Conservation (phyloP, 2,113 vertebrate species). For the Perca fluviatilis region DNA sequence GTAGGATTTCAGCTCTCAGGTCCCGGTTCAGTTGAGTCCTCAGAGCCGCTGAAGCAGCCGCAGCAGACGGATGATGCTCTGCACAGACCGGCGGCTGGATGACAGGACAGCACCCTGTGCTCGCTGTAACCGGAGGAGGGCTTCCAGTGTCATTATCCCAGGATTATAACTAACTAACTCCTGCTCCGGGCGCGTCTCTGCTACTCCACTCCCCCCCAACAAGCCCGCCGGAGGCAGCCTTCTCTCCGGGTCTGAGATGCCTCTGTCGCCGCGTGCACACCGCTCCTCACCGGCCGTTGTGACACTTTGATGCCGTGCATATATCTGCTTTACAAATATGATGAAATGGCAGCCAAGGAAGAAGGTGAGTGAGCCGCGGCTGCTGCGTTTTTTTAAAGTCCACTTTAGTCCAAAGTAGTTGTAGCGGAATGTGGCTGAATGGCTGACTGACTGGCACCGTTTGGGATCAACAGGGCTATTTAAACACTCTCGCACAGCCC, state of each 20-base stretch:
- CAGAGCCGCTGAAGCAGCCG: slow-evolving; percentile 41
- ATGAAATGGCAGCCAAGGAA: slow-evolving; percentile 99
- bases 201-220: neutral
- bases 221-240: slow-evolving; percentile 34
- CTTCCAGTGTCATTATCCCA: neutral
- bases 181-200: slow-evolving; percentile 70
- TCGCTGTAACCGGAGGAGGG: neutral
- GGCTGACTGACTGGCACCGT: slow-evolving; percentile 30
- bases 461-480: slow-evolving; percentile 46
- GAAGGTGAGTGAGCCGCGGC: slow-evolving; percentile 88
- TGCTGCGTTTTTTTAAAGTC: neutral
- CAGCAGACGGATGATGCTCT: slow-evolving; percentile 49
- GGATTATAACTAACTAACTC: slow-evolving; percentile 68
- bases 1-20: slow-evolving; percentile 37
- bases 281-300: slow-evolving; percentile 53
- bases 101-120: neutral
- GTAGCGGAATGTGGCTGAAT: slow-evolving; percentile 17
- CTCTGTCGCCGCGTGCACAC: slow-evolving; percentile 29
- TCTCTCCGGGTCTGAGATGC: slow-evolving; percentile 47
- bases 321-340: slow-evolving; percentile 90
- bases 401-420: slow-evolving; percentile 54
- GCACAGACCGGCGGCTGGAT: neutral
- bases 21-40: slow-evolving; percentile 36
- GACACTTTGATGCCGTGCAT: slow-evolving; percentile 86
- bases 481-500: slow-evolving; percentile 14